Conservation (phyloP, 2,888 invertebrate species). For the Nasonia oneida region DNA sequence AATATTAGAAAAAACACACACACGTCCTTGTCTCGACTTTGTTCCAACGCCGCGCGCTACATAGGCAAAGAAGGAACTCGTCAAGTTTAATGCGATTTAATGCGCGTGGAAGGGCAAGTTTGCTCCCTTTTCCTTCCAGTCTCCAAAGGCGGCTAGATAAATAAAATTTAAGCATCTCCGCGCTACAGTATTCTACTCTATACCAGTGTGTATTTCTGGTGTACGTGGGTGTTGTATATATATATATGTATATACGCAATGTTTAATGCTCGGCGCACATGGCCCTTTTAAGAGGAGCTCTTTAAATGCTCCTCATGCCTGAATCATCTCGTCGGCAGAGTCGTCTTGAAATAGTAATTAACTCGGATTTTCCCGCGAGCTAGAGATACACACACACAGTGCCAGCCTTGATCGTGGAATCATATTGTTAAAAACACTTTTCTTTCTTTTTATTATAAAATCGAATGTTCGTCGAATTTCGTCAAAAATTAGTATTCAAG, state of each 20-base stretch:
- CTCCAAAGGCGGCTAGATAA: slow-evolving; percentile 61
- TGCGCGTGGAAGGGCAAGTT: neutral
- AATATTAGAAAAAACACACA: slow-evolving; percentile 9
- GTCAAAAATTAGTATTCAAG: neutral
- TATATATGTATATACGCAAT: neutral
- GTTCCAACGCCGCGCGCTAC: neutral
- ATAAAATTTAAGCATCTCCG: slow-evolving; percentile 66
- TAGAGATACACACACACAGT: neutral
- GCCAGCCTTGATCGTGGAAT: neutral
- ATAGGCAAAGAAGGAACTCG: neutral
- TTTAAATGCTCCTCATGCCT: slow-evolving; percentile 40
- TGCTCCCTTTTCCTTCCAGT: neutral
- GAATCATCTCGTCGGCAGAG: slow-evolving; percentile 25
- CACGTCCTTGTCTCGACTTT: neutral
- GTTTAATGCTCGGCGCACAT: slow-evolving; percentile 35
- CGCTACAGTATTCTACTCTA: neutral
- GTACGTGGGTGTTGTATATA: neutral
- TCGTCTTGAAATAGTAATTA: slow-evolving; percentile 52
- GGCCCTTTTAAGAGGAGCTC: slow-evolving; percentile 47
- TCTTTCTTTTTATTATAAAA: no score
- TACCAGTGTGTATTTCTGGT: neutral
- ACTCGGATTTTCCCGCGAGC: slow-evolving; percentile 29
- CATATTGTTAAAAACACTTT: neutral
- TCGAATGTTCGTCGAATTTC: neutral
- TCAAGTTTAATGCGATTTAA: neutral